Conservation (phyloP, 2,888 invertebrate genomes). For the Drosophila pseudotakahashii region DNA sequence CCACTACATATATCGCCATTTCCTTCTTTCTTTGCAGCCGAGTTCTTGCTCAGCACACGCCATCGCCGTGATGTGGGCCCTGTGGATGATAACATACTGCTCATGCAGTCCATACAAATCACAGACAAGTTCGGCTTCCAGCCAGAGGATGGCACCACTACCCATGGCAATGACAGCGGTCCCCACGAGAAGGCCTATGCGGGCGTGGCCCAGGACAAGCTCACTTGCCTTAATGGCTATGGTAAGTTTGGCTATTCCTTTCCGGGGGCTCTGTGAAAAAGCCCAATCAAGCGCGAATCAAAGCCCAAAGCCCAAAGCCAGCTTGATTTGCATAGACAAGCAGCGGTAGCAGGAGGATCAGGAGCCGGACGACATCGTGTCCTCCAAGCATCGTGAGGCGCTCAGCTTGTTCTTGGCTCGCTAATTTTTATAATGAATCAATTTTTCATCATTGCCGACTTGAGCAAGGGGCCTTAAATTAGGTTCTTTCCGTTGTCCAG, state of each 20-base stretch:
- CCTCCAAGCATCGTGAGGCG: constrained; percentile 63
- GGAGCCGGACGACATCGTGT: constrained; percentile 58
- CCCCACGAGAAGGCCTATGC: constrained; percentile 90
- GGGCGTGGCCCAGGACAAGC: constrained; percentile 86
- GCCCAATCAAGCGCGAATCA: constrained; percentile 75
- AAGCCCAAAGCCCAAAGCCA: constrained; percentile 43
- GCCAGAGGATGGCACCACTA: constrained; percentile 81
- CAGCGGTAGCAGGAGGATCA: neutral
- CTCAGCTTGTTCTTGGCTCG: constrained; percentile 70
- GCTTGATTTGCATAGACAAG: constrained; percentile 75
- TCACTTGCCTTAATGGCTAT: constrained; percentile 84
- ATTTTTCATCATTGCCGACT: constrained; percentile 76
- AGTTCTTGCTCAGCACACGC: constrained; percentile 75
- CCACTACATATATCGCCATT: neutral
- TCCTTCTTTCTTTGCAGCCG: constrained; percentile 61
- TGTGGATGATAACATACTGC: constrained; percentile 91
- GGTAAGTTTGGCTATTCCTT: constrained; percentile 75
- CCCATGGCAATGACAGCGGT: constrained; percentile 85
- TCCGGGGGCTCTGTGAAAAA: constrained; percentile 66
- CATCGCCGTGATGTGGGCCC: constrained; percentile 81
- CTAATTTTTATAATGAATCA: constrained; percentile 80
- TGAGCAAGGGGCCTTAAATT: constrained; percentile 76
- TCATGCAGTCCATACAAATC: constrained; percentile 96
- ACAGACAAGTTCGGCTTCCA: constrained; percentile 96
- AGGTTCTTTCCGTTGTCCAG: constrained; percentile 58